These are phyloP conservation scores for Malurus leucopterus DNA, from an alignment of 2,797 vertebrate genomes.

Conservation along the genomic window DNA sequence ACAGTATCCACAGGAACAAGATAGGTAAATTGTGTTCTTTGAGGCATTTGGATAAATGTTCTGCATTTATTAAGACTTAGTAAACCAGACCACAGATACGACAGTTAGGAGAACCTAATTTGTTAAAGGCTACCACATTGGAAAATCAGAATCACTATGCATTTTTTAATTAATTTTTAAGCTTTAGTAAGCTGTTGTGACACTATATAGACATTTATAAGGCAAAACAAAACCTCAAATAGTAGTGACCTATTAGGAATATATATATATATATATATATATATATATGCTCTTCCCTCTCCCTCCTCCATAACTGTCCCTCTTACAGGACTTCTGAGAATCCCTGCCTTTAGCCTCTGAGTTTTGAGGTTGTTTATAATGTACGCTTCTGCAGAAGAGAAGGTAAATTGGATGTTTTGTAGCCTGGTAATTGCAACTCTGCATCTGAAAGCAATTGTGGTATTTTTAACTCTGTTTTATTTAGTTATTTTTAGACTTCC, in stretches of 20 bases:
- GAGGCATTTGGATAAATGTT: not conserved
- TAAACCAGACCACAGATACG: not conserved
- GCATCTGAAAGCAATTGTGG: slow-evolving; percentile 28
- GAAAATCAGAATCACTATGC: not conserved
- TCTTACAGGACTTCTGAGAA: not conserved
- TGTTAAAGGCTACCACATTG: not conserved
- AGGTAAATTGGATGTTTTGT: not conserved
- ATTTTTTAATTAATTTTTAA: not conserved
- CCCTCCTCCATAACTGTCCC: rapidly evolving
- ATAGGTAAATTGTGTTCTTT: not conserved
- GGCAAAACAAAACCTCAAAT: not conserved
- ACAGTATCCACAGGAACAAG: not conserved
- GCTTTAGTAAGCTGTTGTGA: not conserved
- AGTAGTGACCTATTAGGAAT: not conserved
- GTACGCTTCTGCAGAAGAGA: not conserved
- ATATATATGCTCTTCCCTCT: not conserved
- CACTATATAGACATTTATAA: not conserved
- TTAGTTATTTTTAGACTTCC: slow-evolving; percentile 54
- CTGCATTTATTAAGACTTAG: not conserved
- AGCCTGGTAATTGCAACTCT: slow-evolving; percentile 17
- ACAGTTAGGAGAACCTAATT: not conserved
- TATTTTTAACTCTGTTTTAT: slow-evolving; percentile 37
- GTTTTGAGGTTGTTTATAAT: not conserved
- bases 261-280: too few relatives aligned
- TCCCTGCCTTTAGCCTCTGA: not conserved